Conservation (phyloP, 2,888 invertebrate species). For the Hirtodrosophila histrioides region DNA sequence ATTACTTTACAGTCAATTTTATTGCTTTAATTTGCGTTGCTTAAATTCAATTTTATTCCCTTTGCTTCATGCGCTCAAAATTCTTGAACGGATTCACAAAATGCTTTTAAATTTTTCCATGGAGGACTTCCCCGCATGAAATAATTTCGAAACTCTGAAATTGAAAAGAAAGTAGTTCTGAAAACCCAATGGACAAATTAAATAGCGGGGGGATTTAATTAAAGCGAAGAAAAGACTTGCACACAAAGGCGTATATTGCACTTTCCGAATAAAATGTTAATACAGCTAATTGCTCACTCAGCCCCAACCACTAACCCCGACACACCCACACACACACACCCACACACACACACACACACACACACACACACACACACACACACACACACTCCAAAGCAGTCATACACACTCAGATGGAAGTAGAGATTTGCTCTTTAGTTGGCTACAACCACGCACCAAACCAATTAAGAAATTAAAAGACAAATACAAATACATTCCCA, state of each 20-base stretch:
- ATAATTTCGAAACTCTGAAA: too few relatives aligned
- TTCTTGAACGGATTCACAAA: too few relatives aligned
- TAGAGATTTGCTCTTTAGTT: conserved; percentile 38
- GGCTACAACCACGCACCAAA: conserved; percentile 53
- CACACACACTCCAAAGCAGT: conserved; percentile 1
- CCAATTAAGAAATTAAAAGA: conserved; percentile 82
- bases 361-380: conserved; percentile 13
- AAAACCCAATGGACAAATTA: too few relatives aligned
- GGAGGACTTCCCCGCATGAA: too few relatives aligned
- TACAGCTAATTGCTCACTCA: conserved; percentile 38
- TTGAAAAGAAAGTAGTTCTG: too few relatives aligned
- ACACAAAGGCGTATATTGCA: conserved; percentile 53
- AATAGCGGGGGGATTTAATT: conserved; percentile 1
- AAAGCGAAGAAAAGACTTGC: conserved; percentile 31
- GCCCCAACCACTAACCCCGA: conserved; percentile 11
- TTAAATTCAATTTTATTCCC: too few relatives aligned
- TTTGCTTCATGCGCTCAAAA: too few relatives aligned
- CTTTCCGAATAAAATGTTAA: conserved; percentile 54
- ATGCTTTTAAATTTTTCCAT: too few relatives aligned
- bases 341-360: conserved; percentile 13
- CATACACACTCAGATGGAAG: conserved; percentile 5
- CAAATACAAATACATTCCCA: conserved; percentile 62
- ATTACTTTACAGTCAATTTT: too few relatives aligned
- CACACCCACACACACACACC: too few relatives aligned
- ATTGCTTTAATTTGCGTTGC: too few relatives aligned